phyloP scores from a whole-genome alignment of 1,140 invertebrate genomes.

The Drosophila biarmipes region DNA sequence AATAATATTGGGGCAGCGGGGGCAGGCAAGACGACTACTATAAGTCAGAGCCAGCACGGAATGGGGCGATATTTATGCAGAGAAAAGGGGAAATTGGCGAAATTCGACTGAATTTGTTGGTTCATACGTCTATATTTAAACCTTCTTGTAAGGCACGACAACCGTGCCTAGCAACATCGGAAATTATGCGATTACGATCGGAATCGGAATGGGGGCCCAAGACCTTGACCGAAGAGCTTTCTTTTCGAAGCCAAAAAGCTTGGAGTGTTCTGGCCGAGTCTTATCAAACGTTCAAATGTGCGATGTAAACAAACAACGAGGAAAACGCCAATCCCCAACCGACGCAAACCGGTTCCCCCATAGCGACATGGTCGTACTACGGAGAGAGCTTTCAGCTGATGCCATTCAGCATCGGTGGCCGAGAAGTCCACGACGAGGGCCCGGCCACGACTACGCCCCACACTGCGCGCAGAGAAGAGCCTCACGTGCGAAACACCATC shows the following conservation, averaged over 20 bases:
- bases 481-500: slow-evolving; percentile 59
- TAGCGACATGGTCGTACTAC: not conserved
- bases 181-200: slow-evolving; percentile 54
- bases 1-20: slow-evolving; percentile 13
- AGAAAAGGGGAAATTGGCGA: slow-evolving; percentile 5
- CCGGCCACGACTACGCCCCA: slow-evolving; percentile 45
- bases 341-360: slow-evolving; percentile 59
- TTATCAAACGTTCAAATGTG: slow-evolving; percentile 55
- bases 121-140: slow-evolving; percentile 11
- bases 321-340: slow-evolving; percentile 62
- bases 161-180: slow-evolving; percentile 52
- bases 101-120: not conserved
- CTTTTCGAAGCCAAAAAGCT: slow-evolving; percentile 55
- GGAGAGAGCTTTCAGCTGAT: slow-evolving; percentile 37
- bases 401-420: slow-evolving; percentile 23
- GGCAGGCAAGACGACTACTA: slow-evolving; percentile 11
- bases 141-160: slow-evolving; percentile 4
- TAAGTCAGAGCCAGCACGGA: slow-evolving; percentile 34
- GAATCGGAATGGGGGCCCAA: slow-evolving; percentile 15
- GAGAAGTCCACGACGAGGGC: slow-evolving; percentile 43
- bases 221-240: slow-evolving; percentile 70
- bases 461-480: slow-evolving; percentile 17
- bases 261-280: slow-evolving; percentile 31
- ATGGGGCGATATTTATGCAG: slow-evolving; percentile 14
- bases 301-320: slow-evolving; percentile 73